Evolutionary conservation across 2,888 invertebrate species (phyloP), one percentile per base, ranked within the genome.

Genomic region (Drosophila affinis): DNA sequence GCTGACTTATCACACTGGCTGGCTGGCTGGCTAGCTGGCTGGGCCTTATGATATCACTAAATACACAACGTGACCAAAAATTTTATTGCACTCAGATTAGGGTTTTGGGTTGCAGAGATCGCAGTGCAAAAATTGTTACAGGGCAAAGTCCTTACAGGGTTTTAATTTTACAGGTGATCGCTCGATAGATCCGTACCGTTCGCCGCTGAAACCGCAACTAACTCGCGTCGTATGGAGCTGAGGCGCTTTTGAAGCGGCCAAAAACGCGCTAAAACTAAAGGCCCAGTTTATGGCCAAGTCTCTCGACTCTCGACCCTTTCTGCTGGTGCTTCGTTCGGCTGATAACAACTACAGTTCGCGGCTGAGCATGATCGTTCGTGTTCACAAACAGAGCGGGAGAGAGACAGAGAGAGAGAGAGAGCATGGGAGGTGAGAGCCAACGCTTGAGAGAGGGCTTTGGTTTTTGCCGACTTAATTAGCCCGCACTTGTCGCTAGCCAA

Each of bases 121-220:
- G 9, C 34, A 14, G 12, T 12, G 12, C 21, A 14, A 14, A 34
- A 34, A 4, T 12, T 34, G 10, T 34, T 12, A 14, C 34, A 34
- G 61, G n/a, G 34, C 57, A 67, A 65, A 67, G 65, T 67, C 67
- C 67, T 67, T 65, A 34, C 17, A 56, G 39, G 53, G 39, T 39
- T 39, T n/a, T 7, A 6, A 17, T 39, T 39, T n/a, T 7, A 6
- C 21, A 49, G 49, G 34, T 56, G 49, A 57, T 56, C 51, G 39
- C 39, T 39, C 7, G 39, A 48, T 34, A 34, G 51, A 78, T 75
- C 81, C 75, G 75, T 67, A 63, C 84, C 75, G 62, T 27, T 54
- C 70, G 87, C 76, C 68, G 84, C 64, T 79, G 60, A 76, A 76
- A 76, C 69, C 74, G 75, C 76, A 81, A 85, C 85, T 85, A 85